Evolutionary conservation across 2,888 invertebrate species (phyloP), one percentile per base, ranked within the genome.

Genomic region (Saturnia pavonia): DNA sequence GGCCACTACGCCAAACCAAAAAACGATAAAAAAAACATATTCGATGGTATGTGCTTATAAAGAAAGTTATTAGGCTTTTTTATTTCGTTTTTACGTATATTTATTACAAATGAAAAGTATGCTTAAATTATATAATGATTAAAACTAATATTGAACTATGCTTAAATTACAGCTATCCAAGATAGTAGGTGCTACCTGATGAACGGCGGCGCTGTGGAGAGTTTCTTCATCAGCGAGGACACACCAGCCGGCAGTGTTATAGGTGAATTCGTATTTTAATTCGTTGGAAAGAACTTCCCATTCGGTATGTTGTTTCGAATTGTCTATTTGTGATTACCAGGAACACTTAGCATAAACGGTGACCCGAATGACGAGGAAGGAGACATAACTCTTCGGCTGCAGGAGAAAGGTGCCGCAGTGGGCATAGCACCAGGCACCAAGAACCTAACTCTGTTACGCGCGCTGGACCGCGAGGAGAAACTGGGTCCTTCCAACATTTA

Each of bases 151-250:
- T n/a, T n/a, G 43, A 9, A 54, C 25, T 42, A 27, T 40, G 25
- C 54, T 63, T 57, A 14, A 45, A 14, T 68, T 27, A 7, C 90
- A 97, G 97, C 95, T 76, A 95, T 96, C 84, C 95, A 96, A 80
- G 98, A 98, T 93, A 97, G 97, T 83, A 95, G 98, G 83, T 98
- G 98, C 87, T 98, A 97, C 90, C 92, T 98, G 85, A 97, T 97
- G 92, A 97, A 96, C 82, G 98, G 98, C 54, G 97, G 97, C 67
- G 97, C 98, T 0, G 97, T 98, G 69, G 98, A 98, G 88, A 98
- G 97, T 87, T 97, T 98, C 89, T 97, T 98, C 88, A 97, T 98
- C 79, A 96, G 96, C 86, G 98, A 98, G 93, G 97, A 97, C 85
- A 94, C 96, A 68, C 95, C 96, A 25, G 96, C 98, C 67, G 97